phyloP scores from a whole-genome alignment of 2,797 vertebrate genomes.

The Rhinichthys osculus region DNA sequence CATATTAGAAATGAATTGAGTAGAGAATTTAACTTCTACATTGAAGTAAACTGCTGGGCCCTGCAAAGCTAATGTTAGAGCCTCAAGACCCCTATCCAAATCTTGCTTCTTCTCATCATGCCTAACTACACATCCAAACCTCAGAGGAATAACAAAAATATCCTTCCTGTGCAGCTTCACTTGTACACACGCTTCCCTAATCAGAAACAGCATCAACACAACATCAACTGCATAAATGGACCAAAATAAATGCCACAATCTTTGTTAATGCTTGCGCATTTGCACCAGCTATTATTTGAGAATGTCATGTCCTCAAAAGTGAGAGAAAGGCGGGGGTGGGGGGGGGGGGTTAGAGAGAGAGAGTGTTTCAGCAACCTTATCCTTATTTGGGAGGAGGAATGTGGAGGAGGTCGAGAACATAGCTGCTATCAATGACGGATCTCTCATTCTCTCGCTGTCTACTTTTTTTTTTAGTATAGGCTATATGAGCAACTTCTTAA shows the following conservation, averaged over 20 bases:
- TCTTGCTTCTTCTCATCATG: neutral
- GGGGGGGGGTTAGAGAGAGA: constrained; percentile 11
- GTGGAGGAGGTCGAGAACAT: constrained; percentile 62
- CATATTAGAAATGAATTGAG: neutral
- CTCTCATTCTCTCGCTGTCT: constrained; percentile 49
- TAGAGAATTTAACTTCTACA: neutral
- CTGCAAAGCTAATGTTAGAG: neutral
- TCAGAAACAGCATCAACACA: constrained; percentile 32
- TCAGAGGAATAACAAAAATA: constrained; percentile 49
- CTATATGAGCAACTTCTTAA: constrained; percentile 9
- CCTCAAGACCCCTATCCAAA: neutral
- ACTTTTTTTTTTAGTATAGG: constrained; percentile 5
- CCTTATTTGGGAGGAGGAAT: constrained; percentile 83
- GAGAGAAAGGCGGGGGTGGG: neutral
- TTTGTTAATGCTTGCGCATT: neutral
- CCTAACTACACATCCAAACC: constrained; percentile 10
- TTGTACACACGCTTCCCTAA: constrained; percentile 28
- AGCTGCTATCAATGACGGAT: constrained; percentile 76
- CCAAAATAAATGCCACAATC: neutral
- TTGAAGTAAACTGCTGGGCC: neutral
- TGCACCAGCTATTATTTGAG: neutral
- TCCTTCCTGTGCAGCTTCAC: constrained; percentile 17
- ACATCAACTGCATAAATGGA: neutral
- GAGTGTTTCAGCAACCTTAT: constrained; percentile 71
- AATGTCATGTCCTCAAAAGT: neutral